phyloP scores from a whole-genome alignment of 2,113 vertebrate genomes.

The Menidia beryllina region DNA sequence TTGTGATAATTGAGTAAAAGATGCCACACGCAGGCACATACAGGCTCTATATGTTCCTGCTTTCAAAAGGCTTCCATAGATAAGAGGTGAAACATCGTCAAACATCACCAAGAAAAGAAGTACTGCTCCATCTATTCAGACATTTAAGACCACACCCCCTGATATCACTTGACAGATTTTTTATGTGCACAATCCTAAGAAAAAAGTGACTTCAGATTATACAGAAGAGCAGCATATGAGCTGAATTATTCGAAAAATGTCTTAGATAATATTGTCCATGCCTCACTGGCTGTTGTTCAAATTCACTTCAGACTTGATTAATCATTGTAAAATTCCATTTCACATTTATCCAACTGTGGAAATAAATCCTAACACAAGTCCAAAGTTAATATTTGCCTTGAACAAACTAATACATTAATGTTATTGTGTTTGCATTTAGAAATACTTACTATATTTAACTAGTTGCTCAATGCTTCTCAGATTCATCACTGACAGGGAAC shows the following conservation, averaged over 20 bases:
- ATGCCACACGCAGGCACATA: not conserved
- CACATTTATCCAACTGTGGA: constrained; percentile 39
- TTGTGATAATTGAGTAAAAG: not conserved
- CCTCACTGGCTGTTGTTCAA: constrained; percentile 28
- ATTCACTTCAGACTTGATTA: constrained; percentile 34
- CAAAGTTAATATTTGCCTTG: constrained; percentile 62
- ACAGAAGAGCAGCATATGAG: constrained; percentile 28
- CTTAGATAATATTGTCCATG: constrained; percentile 51
- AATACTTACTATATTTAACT: constrained; percentile 57
- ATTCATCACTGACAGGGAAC: constrained; percentile 56
- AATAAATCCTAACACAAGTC: constrained; percentile 47
- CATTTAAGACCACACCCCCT: not conserved
- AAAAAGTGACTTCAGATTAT: constrained; percentile 27
- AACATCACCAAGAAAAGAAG: not conserved
- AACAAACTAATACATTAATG: constrained; percentile 54
- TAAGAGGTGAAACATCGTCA: not conserved
- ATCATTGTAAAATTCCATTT: constrained; percentile 71
- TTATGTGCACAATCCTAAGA: constrained; percentile 17
- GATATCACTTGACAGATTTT: constrained; percentile 10
- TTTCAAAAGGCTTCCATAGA: not conserved
- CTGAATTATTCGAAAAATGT: constrained; percentile 24
- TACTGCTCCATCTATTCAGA: not conserved
- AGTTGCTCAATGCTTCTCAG: constrained; percentile 52
- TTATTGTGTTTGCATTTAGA: constrained; percentile 54
- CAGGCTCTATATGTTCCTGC: not conserved